These are phyloP conservation scores for Denticeps clupeoides DNA, from an alignment of 2,797 vertebrate species.

Conservation along the genomic window DNA sequence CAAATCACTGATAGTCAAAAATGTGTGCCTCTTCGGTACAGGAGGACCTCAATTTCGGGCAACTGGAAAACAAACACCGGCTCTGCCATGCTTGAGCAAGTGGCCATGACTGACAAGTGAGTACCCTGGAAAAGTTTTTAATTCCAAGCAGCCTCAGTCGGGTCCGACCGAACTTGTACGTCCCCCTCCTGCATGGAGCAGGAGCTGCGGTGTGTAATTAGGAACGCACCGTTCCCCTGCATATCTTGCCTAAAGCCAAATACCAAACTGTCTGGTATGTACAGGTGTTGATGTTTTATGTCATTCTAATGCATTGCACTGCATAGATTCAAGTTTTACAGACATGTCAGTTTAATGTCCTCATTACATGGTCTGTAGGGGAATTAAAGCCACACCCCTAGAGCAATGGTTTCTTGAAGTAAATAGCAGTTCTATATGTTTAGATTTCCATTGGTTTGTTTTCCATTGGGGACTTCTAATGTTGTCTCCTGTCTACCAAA, in stretches of 20 bases:
- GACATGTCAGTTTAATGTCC: too few species aligned
- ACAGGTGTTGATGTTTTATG: background rate
- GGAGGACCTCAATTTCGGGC: constrained; percentile 97
- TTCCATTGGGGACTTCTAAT: too few species aligned
- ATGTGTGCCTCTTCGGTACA: constrained; percentile 32
- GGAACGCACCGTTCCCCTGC: background rate
- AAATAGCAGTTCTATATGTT: too few species aligned
- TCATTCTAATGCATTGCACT: background rate
- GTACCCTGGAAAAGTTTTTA: constrained; percentile 23
- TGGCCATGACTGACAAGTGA: constrained; percentile 98
- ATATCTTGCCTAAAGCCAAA: constrained; percentile 1
- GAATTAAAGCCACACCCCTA: too few species aligned
- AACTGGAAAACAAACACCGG: constrained; percentile 99
- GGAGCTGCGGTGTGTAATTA: background rate
- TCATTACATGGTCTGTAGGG: too few species aligned
- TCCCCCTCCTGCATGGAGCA: background rate
- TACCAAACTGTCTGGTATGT: constrained; percentile 17
- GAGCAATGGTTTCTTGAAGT: too few species aligned
- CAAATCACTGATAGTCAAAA: background rate
- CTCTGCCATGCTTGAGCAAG: constrained; percentile 97
- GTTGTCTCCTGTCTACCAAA: too few species aligned
- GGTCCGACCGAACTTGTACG: too few species aligned
- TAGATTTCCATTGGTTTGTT: too few species aligned
- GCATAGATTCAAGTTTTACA: too few species aligned
- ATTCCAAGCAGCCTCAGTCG: background rate